Evolutionary conservation across 37 sponge, comb jelly and placozoan species (phyloP), one percentile per base, ranked within the genome.

Genomic region (Aplysina aerophoba): DNA sequence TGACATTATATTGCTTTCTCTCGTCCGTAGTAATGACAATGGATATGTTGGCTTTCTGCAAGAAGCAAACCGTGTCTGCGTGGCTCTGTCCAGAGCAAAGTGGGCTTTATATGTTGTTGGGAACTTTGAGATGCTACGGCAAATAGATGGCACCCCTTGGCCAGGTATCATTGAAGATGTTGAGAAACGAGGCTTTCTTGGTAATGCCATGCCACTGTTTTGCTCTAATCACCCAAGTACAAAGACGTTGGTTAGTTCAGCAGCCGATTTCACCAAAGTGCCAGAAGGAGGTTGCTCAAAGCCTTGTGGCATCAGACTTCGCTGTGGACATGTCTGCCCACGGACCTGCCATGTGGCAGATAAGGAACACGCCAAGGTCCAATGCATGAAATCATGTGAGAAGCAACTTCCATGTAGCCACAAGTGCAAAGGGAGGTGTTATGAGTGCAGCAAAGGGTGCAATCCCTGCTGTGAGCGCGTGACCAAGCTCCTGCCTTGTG

Each of bases 11-110:
- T 69, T 97, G 1, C 64, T 97, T 27, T 94, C 95, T 17, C 86
- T 97, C 3, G 93, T 92, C 1, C 88, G 97, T 0, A 93, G 93
- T 53, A 95, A 95, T 64, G n/a, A 34, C 1, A 85, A 87, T 11
- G 66, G 55, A 0, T 89, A 84, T 0, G 92, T 97, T 72, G 98
- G 98, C 13, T 97, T 95, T 59, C 63, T 95, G 21, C 82, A 86
- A 34, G 81, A 83, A 67, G 84, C 80, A 5, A 95, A 95, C 37
- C 84, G 98, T 4, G 57, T 91, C 1, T 97, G 98, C 86, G 98
- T 97, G 0, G 85, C 98, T 37, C 88, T 91, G 37, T 97, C 98
- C 0, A 72, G 98, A 85, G 98, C 98, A 17, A 92, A 89, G 64
- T 73, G 58, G 22, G 95, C 95, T 0, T 34, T 95, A 30, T 97